These are phyloP conservation scores for Megaceryle maxima DNA, from an alignment of 2,113 vertebrate species.

Conservation along the genomic window DNA sequence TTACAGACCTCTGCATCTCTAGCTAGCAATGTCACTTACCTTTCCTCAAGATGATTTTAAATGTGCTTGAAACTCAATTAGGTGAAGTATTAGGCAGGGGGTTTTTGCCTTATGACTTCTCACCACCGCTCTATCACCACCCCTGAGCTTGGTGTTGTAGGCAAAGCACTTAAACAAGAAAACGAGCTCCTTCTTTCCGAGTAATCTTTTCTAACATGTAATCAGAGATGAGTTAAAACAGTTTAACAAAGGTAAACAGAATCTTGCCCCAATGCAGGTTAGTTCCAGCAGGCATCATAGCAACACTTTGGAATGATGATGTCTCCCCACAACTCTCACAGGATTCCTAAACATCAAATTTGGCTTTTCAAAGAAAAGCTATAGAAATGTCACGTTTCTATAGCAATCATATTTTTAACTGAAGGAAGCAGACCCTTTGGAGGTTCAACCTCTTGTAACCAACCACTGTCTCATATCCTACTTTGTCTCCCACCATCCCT, in stretches of 20 bases:
- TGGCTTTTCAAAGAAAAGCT: background rate
- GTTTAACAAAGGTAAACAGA: background rate
- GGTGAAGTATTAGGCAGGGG: background rate
- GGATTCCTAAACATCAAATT: background rate
- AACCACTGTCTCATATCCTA: background rate
- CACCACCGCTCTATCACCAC: background rate
- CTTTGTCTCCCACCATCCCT: background rate
- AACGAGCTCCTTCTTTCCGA: fast-evolving
- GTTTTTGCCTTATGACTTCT: background rate
- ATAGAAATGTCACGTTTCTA: background rate
- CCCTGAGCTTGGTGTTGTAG: fast-evolving
- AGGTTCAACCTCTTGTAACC: background rate
- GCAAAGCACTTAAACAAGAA: background rate
- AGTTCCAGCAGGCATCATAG: background rate
- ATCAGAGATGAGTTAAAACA: background rate
- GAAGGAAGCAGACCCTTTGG: background rate
- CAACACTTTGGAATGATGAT: background rate
- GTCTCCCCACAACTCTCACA: background rate
- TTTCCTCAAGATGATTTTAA: background rate
- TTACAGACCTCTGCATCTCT: background rate
- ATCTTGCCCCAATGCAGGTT: background rate
- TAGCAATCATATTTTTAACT: background rate
- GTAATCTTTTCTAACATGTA: background rate
- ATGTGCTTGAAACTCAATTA: background rate
- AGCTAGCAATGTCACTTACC: background rate